Evolutionary conservation across 2,113 vertebrate species (phyloP), one percentile per base, ranked within the genome.

Genomic region (Macroglossus sobrinus): DNA sequence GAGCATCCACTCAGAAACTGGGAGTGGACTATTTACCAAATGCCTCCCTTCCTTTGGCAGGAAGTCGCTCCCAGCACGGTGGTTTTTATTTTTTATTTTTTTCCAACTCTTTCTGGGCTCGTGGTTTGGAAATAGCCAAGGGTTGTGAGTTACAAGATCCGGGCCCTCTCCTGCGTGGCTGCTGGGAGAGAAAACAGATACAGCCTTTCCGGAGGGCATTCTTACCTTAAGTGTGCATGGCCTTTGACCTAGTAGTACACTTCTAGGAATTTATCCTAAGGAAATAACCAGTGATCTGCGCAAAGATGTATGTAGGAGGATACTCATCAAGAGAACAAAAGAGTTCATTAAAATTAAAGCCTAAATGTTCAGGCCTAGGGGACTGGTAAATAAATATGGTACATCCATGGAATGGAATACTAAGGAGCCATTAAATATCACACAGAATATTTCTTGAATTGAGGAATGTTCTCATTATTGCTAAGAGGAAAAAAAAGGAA

Each of bases 11-110:
- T 95, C 94, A 92, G 75, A 96, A 75, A 15, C 95, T 92, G 94
- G 94, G 97, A 97, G 97, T 85, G 59, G 89, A 93, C 79, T 94
- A 97, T 96, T 97, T 95, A 95, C 96, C 95, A 79, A 89, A 66
- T 80, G 79, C 85, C 94, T 97, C 95, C 94, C 93, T 97, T 98
- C 97, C 97, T 97, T 93, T 87, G 88, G 93, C 96, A 97, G 97
- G 96, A 98, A 97, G 95, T 95, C 0, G 68, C 80, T 97, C 89
- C 92, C 97, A 95, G 74, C n/a, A 40, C 59, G 2, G 40, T 63
- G 92, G 85, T 55, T 93, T 93, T 95, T 78, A 75, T 91, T 68
- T 76, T 85, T 75, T 92, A 68, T 33, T 45, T 85, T 69, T 57
- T 16, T 3, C 2, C 75, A 94, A 61, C 88, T 86, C 93, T 93